Percentiles rank a stretch among this genome's conserved stretches.
These are phyloP conservation scores for Mormyrus proboscirostris DNA, from an alignment of 2,797 vertebrate genomes.

Conservation along the genomic window DNA sequence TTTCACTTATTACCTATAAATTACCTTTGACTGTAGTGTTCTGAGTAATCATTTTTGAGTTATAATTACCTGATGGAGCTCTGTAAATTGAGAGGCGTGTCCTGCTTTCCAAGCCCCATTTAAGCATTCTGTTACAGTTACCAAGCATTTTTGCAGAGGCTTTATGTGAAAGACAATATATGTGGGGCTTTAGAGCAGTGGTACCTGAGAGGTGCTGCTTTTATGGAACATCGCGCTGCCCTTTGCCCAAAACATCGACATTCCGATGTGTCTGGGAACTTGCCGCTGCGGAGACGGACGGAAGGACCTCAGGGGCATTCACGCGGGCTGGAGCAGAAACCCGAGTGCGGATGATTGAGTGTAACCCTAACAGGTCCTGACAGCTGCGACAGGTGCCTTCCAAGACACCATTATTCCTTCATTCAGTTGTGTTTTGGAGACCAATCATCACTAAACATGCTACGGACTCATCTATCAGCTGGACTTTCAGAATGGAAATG, in stretches of 20 bases:
- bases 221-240: neutral
- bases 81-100: neutral
- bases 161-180: neutral
- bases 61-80: neutral
- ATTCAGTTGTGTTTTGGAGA: neutral
- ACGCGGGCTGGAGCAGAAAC: conserved; percentile 4
- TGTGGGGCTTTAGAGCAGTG: neutral
- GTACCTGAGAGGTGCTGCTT: neutral
- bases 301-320: neutral
- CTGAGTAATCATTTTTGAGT: neutral
- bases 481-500: neutral
- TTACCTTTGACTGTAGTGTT: neutral
- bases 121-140: neutral
- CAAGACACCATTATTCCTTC: conserved; percentile 15
- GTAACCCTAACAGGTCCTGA: conserved; percentile 35
- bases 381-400: conserved; percentile 38
- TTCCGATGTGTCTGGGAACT: conserved; percentile 18
- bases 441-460: neutral
- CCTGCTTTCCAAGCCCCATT: neutral
- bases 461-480: neutral
- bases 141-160: neutral
- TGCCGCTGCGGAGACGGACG: conserved; percentile 18
- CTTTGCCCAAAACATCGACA: neutral
- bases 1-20: neutral
- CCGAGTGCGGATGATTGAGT: conserved; percentile 30